Conservation (phyloP, 2,113 vertebrate species). For the Rissa tridactyla region DNA sequence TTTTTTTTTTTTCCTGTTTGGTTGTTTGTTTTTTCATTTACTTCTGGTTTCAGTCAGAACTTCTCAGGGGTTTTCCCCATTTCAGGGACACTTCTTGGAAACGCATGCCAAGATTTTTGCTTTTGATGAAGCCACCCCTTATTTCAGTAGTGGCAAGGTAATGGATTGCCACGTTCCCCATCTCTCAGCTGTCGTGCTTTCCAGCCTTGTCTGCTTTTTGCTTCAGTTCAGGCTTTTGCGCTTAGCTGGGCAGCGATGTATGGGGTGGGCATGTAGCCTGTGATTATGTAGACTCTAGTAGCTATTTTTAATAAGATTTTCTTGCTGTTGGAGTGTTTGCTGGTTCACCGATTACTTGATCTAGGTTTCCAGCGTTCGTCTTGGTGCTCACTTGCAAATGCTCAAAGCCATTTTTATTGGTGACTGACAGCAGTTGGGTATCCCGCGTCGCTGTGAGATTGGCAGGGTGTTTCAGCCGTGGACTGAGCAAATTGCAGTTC, state of each 20-base stretch:
- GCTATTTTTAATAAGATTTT: neutral
- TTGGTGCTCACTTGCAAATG: neutral
- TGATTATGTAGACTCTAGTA: neutral
- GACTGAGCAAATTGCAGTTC: neutral
- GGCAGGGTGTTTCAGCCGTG: neutral
- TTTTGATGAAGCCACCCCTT: neutral
- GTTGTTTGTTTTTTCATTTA: neutral
- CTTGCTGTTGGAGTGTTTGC: neutral
- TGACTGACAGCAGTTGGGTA: neutral
- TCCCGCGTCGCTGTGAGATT: rapidly evolving
- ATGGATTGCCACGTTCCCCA: neutral
- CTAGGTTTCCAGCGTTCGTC: neutral
- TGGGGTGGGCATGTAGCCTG: neutral
- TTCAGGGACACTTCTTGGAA: neutral
- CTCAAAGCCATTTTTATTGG: neutral
- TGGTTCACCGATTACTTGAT: neutral
- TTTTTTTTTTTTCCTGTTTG: neutral
- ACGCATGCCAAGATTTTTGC: neutral
- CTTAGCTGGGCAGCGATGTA: neutral
- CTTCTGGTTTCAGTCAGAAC: neutral
- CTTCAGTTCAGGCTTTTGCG: neutral
- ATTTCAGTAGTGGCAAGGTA: neutral
- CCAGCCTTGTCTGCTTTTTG: neutral
- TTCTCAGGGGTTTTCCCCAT: rapidly evolving
- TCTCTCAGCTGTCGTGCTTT: neutral